Percentiles rank a stretch among this genome's conserved stretches.
These are phyloP conservation scores for Eupeodes latifasciatus DNA, from an alignment of 2,888 invertebrate species.

Conservation along the genomic window DNA sequence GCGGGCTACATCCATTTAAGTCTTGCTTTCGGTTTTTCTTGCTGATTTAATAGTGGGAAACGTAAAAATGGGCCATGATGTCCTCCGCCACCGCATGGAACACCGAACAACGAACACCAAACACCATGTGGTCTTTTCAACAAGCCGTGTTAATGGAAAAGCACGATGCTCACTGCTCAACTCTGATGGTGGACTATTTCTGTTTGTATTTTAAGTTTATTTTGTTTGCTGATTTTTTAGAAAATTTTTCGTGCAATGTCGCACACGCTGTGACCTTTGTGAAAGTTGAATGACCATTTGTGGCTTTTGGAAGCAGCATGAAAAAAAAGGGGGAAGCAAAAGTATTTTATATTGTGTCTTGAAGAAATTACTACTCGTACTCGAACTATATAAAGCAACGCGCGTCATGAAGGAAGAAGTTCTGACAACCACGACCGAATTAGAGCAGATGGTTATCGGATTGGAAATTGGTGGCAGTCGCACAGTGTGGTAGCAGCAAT, in stretches of 20 bases:
- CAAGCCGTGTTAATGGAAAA: constrained; percentile 70
- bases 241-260: constrained; percentile 70
- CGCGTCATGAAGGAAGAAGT: constrained; percentile 16
- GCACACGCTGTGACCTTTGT: constrained; percentile 76
- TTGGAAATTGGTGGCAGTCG: constrained; percentile 54
- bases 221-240: constrained; percentile 22
- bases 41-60: constrained; percentile 1
- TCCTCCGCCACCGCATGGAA: constrained; percentile 38
- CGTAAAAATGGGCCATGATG: constrained; percentile 40
- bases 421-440: constrained; percentile 31
- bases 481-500: not conserved
- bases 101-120: constrained; percentile 12
- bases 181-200: constrained; percentile 37
- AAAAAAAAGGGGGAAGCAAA: constrained; percentile 14
- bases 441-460: constrained; percentile 73
- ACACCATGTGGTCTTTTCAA: constrained; percentile 42
- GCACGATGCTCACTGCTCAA: constrained; percentile 29
- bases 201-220: not conserved
- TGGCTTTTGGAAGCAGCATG: constrained; percentile 40
- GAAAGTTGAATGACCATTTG: constrained; percentile 76
- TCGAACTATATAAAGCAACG: too few species aligned
- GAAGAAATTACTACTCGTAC: not conserved
- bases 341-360: constrained; percentile 40
- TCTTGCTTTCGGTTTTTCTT: constrained; percentile 68
- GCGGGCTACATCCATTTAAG: constrained; percentile 47